Evolutionary conservation across 2,888 invertebrate genomes (phyloP).

Genomic region (Caenorhabditis japonica): DNA sequence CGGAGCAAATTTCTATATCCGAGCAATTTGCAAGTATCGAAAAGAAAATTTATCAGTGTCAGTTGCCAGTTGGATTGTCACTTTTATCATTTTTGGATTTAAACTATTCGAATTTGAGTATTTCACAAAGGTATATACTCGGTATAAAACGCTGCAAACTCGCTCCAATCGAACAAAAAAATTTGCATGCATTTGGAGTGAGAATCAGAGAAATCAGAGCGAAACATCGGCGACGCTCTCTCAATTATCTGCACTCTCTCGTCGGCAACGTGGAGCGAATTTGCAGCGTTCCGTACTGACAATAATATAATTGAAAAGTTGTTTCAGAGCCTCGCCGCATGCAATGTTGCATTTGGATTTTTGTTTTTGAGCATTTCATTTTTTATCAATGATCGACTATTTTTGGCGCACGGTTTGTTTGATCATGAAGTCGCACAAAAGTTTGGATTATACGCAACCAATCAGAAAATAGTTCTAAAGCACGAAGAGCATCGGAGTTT

Average conservation of each 20-base stretch:
- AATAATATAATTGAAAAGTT: too few relatives aligned
- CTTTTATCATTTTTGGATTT: slow-evolving; percentile 17
- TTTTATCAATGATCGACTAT: slow-evolving; percentile 14
- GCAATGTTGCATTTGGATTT: slow-evolving; percentile 16
- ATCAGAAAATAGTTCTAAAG: neutral
- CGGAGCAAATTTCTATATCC: slow-evolving; percentile 2
- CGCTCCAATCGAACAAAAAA: too few relatives aligned
- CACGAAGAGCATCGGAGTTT: slow-evolving; percentile 27
- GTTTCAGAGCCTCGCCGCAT: slow-evolving; percentile 17
- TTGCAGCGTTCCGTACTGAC: too few relatives aligned
- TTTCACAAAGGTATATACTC: slow-evolving; percentile 8
- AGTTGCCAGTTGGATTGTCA: slow-evolving; percentile 17
- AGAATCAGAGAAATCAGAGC: too few relatives aligned
- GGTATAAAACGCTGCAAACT: too few relatives aligned
- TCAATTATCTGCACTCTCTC: too few relatives aligned
- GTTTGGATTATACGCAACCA: slow-evolving; percentile 15
- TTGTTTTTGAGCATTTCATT: slow-evolving; percentile 17
- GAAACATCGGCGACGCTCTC: too few relatives aligned
- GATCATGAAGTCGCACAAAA: slow-evolving; percentile 15
- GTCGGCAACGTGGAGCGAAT: too few relatives aligned
- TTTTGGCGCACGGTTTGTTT: neutral
- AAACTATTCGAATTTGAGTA: slow-evolving; percentile 12
- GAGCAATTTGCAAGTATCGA: neutral
- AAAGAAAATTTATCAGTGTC: neutral
- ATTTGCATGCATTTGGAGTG: too few relatives aligned